Percentiles rank a stretch among this genome's conserved stretches.
Evolutionary conservation across 2,888 invertebrate genomes (phyloP).

Genomic region (Thereva nobilitata): DNA sequence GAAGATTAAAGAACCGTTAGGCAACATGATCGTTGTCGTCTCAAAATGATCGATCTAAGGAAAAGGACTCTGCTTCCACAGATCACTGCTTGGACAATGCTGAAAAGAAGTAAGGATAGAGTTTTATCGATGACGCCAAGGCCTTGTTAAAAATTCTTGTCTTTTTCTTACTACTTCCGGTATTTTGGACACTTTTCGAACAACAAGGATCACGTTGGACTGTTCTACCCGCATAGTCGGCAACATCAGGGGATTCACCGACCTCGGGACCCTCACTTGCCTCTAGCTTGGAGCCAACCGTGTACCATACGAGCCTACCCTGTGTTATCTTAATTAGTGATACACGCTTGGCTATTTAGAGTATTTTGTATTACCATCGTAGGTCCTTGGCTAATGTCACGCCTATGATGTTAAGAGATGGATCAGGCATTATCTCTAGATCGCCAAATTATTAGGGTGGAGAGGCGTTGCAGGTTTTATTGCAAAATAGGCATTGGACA

Average conservation of each 20-base stretch:
- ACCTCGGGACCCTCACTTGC: too few species aligned
- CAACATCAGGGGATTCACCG: conserved; percentile 63
- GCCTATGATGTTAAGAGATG: too few species aligned
- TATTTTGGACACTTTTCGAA: conserved; percentile 98
- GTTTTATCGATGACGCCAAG: conserved; percentile 79
- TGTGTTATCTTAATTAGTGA: too few species aligned
- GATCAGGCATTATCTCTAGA: too few species aligned
- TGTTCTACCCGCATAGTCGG: conserved; percentile 87
- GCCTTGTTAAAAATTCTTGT: conserved; percentile 73
- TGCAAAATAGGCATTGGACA: too few species aligned
- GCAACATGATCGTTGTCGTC: conserved; percentile 81
- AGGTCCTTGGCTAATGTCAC: too few species aligned
- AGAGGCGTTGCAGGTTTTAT: too few species aligned
- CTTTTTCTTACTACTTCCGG: conserved; percentile 85
- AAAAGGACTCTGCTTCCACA: conserved; percentile 61
- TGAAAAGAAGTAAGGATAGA: conserved; percentile 71
- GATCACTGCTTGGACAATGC: conserved; percentile 93
- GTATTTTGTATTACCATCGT: too few species aligned
- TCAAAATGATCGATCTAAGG: conserved; percentile 63
- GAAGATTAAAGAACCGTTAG: conserved; percentile 72
- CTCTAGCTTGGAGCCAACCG: too few species aligned
- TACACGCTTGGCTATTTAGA: too few species aligned
- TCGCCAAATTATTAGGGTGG: too few species aligned
- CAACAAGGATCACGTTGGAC: conserved; percentile 95
- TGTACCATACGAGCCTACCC: too few species aligned